A percentile compares a stretch with the other conserved stretches of the same genome.
Evolutionary conservation across 2,113 vertebrate species (phyloP).

Genomic region (Piliocolobus tephrosceles): DNA sequence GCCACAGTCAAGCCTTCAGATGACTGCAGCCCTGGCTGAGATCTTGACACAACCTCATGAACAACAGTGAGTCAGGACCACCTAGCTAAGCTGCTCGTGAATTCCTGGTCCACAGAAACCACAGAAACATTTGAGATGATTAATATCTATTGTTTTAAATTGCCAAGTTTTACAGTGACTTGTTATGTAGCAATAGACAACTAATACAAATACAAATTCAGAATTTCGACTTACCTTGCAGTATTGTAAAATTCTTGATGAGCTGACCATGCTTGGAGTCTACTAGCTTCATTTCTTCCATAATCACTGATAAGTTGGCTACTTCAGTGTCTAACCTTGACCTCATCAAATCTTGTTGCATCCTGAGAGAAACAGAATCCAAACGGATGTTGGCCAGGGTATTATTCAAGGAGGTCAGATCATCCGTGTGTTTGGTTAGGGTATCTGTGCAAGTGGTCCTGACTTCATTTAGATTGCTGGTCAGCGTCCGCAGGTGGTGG

Average conservation of each 20-base stretch:
- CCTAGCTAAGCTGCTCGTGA: neutral
- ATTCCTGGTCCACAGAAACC: conserved; percentile 14
- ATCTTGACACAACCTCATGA: neutral
- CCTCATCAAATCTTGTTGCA: conserved; percentile 93
- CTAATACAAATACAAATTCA: neutral
- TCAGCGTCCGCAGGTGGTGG: conserved; percentile 93
- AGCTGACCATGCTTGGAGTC: conserved; percentile 97
- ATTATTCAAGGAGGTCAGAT: conserved; percentile 90
- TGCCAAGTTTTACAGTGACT: neutral
- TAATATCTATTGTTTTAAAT: neutral
- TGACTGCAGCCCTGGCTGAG: neutral
- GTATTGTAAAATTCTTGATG: conserved; percentile 97
- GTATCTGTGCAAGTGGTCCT: conserved; percentile 93
- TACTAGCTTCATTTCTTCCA: conserved; percentile 99
- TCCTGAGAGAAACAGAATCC: conserved; percentile 88
- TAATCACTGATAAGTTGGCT: conserved; percentile 92
- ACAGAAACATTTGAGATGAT: neutral
- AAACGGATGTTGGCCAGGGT: conserved; percentile 88
- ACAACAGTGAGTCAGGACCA: neutral
- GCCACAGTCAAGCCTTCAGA: neutral
- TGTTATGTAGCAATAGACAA: neutral
- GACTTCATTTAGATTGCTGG: conserved; percentile 90
- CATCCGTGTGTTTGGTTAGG: conserved; percentile 92
- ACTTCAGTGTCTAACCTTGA: conserved; percentile 94
- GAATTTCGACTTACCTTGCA: conserved; percentile 88